A percentile compares a stretch with the other conserved stretches of the same genome.
These are phyloP conservation scores for Drosophila monieri DNA, from an alignment of 2,888 invertebrate species.

Conservation along the genomic window DNA sequence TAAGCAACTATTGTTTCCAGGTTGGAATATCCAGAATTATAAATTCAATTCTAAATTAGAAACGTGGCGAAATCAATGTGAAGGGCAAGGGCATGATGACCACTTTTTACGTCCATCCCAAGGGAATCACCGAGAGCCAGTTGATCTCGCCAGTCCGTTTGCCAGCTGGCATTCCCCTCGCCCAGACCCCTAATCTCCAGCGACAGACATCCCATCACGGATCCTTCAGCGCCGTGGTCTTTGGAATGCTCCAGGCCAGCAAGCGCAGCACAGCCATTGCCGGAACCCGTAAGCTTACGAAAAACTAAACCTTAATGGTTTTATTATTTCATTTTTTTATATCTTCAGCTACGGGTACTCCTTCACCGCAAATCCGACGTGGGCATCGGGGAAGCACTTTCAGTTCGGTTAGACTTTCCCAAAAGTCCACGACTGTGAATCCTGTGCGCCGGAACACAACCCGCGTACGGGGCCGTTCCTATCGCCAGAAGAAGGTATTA, in stretches of 20 bases:
- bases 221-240: conserved; percentile 94
- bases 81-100: conserved; percentile 98
- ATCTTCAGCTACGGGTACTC: conserved; percentile 82
- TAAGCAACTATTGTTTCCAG: conserved; percentile 47
- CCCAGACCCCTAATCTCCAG: conserved; percentile 86
- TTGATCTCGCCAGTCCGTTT: conserved; percentile 81
- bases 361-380: conserved; percentile 83
- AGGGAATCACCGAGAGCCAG: conserved; percentile 83
- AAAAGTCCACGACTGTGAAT: conserved; percentile 83
- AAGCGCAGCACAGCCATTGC: conserved; percentile 82
- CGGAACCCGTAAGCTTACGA: conserved; percentile 79
- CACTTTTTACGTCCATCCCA: conserved; percentile 94
- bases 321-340: background rate
- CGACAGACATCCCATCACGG: conserved; percentile 90
- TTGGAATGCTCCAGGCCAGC: conserved; percentile 92
- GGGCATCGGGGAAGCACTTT: conserved; percentile 85
- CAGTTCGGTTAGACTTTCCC: conserved; percentile 86
- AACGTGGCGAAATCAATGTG: conserved; percentile 94
- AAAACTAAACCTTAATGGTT: no score
- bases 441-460: conserved; percentile 86
- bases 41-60: conserved; percentile 84
- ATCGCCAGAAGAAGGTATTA: conserved; percentile 83
- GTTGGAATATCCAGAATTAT: background rate
- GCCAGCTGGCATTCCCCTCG: conserved; percentile 84
- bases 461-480: conserved; percentile 84